phyloP scores from a whole-genome alignment of 2,888 invertebrate species.

The Watsonalla binaria region DNA sequence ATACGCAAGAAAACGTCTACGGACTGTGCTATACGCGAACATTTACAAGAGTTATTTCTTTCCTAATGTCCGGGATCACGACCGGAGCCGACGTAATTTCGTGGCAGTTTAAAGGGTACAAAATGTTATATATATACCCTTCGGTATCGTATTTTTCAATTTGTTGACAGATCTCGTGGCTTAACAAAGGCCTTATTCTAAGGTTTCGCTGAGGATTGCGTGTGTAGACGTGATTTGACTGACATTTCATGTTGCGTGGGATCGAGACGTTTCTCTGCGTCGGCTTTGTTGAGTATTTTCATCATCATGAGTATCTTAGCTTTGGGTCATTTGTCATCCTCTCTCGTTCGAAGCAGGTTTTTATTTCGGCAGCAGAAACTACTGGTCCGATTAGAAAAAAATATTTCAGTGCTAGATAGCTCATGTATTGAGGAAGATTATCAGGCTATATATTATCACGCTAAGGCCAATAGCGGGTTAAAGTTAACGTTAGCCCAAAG shows the following conservation, averaged over 20 bases:
- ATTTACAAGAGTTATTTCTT: conserved; percentile 56
- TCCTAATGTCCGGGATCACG: conserved; percentile 50
- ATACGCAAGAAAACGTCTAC: conserved; percentile 52
- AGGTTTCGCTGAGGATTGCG: background rate
- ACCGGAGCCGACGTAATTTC: conserved; percentile 37
- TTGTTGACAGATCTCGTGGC: background rate
- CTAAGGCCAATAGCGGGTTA: too few relatives aligned
- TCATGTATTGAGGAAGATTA: too few relatives aligned
- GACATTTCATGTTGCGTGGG: background rate
- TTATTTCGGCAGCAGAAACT: too few relatives aligned
- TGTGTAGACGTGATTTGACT: background rate
- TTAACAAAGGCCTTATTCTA: background rate
- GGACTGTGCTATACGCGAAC: conserved; percentile 55
- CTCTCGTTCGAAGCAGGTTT: too few relatives aligned
- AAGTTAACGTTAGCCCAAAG: too few relatives aligned
- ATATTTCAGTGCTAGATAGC: too few relatives aligned
- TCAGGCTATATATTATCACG: too few relatives aligned
- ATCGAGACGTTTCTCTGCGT: background rate
- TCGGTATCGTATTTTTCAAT: conserved; percentile 2
- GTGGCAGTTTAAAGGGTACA: conserved; percentile 34
- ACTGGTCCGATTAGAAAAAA: too few relatives aligned
- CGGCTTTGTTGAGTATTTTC: background rate
- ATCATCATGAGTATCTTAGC: background rate
- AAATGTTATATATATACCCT: conserved; percentile 11
- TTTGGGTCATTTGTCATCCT: too few relatives aligned